phyloP scores from a whole-genome alignment of 2,113 vertebrate species.

The Okapia johnstoni region DNA sequence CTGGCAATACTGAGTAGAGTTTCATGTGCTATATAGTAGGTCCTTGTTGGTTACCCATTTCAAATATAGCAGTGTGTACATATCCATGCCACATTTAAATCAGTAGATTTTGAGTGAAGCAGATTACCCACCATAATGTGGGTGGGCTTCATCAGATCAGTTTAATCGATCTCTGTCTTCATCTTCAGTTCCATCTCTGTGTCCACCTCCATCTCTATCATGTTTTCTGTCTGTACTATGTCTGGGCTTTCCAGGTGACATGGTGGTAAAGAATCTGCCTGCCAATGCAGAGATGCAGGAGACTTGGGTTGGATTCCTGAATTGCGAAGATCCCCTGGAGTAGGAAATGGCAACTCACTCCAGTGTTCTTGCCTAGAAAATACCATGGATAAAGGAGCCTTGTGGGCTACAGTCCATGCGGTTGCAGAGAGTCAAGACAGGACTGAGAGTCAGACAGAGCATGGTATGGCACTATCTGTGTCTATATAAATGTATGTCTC shows the following conservation, averaged over 20 bases:
- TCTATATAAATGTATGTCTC: not conserved
- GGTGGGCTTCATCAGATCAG: not conserved
- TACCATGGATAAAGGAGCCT: not conserved
- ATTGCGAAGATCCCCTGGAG: not conserved
- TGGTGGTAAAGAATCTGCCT: not conserved
- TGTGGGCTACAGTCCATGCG: accelerated
- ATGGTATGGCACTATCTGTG: not conserved
- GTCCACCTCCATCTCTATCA: not conserved
- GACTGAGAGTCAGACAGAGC: not conserved
- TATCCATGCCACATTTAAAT: not conserved
- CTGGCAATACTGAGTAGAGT: not conserved
- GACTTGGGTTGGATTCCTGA: not conserved
- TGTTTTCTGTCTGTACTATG: not conserved
- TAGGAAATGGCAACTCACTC: not conserved
- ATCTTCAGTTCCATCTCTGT: not conserved
- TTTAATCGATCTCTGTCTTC: not conserved
- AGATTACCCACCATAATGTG: not conserved
- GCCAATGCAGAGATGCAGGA: not conserved
- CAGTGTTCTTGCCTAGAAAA: not conserved
- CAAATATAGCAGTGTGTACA: not conserved
- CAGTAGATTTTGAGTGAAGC: not conserved
- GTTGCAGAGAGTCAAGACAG: not conserved
- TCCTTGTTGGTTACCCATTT: not conserved
- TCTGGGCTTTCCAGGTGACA: not conserved
- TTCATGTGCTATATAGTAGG: not conserved